Evolutionary conservation across 2,888 invertebrate genomes (phyloP), one percentile per base, ranked within the genome.

Genomic region (Ornithoptera alexandrae): DNA sequence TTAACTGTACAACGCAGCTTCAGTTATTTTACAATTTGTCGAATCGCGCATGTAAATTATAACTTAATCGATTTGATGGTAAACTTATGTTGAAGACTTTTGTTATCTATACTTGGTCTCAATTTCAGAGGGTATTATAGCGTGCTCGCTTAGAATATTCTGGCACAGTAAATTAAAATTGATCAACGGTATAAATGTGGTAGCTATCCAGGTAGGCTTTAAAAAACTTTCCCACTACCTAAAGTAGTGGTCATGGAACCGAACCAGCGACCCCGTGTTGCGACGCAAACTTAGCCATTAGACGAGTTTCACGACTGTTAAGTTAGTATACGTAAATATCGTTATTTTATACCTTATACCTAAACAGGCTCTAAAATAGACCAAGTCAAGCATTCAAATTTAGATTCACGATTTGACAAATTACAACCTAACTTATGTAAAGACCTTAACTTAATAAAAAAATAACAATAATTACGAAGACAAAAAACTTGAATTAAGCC

Each of bases 1-100:
- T 67, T 63, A 67, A 67, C 46, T 67, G 67, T 67, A 70, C 67
- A 60, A 67, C 56, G 67, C 70, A 53, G 70, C 59, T 67, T 67
- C 62, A 36, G 58, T 58, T 57, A 18, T 57, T 12, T 46, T 46
- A 61, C 17, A 62, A 66, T 39, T 62, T 62, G 58, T 70, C 12
- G 50, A 62, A 66, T 39, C 69, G 50, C 66, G 66, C 30, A 69
- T 69, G 65, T 62, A 61, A 57, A 46, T 53, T 20, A n/a, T 36
- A 22, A 1, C 6, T 57, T n/a, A 18, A 53, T 18, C 15, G 15
- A 18, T 53, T n/a, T n/a, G 8, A 18, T 18, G 15, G 46, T 12
- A 46, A 46, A 15, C 15, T 46, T 10, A 39, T 7, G 39, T 39
- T 39, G 10, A 39, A 1, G 10, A 39, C 39, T 39, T 39, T 39